Percentiles rank a stretch among this genome's conserved stretches.
Conservation (phyloP, 2,888 invertebrate genomes). For the Rhyacophila evoluta region DNA sequence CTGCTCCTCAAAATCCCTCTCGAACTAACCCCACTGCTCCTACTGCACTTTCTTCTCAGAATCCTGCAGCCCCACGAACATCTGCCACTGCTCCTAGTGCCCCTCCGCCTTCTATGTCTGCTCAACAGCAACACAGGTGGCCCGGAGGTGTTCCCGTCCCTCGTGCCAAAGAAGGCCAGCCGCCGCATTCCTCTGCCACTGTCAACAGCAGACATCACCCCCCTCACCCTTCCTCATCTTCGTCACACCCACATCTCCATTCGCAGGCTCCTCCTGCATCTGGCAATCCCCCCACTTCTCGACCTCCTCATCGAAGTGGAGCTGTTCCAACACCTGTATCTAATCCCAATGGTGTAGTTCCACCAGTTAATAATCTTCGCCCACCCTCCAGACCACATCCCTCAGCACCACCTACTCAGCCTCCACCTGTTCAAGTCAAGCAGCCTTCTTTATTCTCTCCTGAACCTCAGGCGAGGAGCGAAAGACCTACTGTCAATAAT, state of each 20-base stretch:
- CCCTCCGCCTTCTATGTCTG: constrained; percentile 19
- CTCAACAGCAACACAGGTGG: constrained; percentile 29
- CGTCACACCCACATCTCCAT: constrained; percentile 29
- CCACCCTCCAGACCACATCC: constrained; percentile 60
- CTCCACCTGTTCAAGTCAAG: constrained; percentile 58
- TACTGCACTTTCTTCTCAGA: not conserved
- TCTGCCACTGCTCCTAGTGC: not conserved
- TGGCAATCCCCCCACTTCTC: constrained; percentile 59
- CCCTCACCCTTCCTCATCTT: constrained; percentile 25
- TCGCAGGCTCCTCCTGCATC: constrained; percentile 56
- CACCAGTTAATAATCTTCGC: constrained; percentile 56
- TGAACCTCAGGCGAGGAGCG: constrained; percentile 64
- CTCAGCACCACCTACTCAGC: constrained; percentile 56
- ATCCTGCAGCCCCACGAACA: not conserved
- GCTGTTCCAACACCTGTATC: constrained; percentile 41
- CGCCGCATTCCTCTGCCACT: constrained; percentile 43
- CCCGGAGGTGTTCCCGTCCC: constrained; percentile 40
- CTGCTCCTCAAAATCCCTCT: not conserved
- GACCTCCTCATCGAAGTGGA: constrained; percentile 58
- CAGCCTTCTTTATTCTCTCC: constrained; percentile 76
- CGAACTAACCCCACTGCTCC: not conserved
- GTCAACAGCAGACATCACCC: constrained; percentile 11
- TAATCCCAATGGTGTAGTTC: constrained; percentile 53
- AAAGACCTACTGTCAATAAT: not conserved
- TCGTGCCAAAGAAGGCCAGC: constrained; percentile 36